These are phyloP conservation scores for Microcebus lehilahytsara DNA, from an alignment of 2,113 vertebrate genomes.

Conservation along the genomic window DNA sequence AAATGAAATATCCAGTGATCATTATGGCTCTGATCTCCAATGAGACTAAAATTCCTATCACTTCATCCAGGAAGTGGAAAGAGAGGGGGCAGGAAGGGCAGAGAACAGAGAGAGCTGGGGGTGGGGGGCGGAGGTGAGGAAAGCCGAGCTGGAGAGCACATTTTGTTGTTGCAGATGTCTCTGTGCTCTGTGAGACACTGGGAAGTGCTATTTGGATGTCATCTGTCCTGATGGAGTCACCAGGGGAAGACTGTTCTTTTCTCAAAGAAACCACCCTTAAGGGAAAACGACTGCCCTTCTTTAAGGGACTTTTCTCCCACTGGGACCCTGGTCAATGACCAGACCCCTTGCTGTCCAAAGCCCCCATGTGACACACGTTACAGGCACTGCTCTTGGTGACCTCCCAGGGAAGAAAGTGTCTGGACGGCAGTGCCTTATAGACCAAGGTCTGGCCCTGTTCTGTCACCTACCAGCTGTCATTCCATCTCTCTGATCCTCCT, in stretches of 20 bases:
- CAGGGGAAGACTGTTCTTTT: neutral
- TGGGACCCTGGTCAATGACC: neutral
- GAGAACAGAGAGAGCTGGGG: neutral
- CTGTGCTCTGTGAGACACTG: neutral
- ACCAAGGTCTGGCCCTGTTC: neutral
- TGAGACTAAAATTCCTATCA: neutral
- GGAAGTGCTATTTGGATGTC: neutral
- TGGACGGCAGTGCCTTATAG: neutral
- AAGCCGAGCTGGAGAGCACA: neutral
- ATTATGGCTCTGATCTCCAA: neutral
- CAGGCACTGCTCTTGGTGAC: neutral
- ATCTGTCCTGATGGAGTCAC: neutral
- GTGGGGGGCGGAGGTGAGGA: neutral
- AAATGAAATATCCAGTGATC: neutral
- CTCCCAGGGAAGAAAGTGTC: neutral
- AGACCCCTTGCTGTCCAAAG: neutral
- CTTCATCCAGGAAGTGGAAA: neutral
- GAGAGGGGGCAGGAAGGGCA: neutral
- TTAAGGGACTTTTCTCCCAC: neutral
- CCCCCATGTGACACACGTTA: accelerated
- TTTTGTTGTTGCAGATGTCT: neutral
- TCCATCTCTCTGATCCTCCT: neutral
- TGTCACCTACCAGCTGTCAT: neutral
- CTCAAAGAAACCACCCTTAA: neutral
- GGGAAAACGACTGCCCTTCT: neutral